Evolutionary conservation across 2,888 invertebrate genomes (phyloP).

Genomic region (Auanema sp.): DNA sequence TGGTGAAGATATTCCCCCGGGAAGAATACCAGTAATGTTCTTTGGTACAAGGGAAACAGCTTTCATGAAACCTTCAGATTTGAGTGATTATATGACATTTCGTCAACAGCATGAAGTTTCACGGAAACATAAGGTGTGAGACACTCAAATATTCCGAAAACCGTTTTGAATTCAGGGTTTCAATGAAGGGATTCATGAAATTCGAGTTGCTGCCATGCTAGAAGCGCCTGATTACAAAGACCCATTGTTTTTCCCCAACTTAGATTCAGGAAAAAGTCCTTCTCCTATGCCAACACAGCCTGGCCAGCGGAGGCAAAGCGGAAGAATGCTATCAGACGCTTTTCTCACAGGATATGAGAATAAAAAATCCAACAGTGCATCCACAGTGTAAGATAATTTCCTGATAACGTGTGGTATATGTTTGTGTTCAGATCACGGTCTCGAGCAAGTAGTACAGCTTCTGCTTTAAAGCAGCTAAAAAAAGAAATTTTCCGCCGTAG

Average conservation of each 20-base stretch:
- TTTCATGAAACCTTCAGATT: conserved; percentile 51
- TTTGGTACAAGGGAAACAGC: conserved; percentile 61
- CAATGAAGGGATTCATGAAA: conserved; percentile 52
- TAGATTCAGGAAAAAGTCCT: background rate
- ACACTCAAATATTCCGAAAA: too few relatives aligned
- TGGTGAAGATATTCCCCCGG: conserved; percentile 36
- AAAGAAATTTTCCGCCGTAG: conserved; percentile 14
- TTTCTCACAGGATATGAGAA: conserved; percentile 5
- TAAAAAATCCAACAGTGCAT: conserved; percentile 28
- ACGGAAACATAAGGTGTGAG: conserved; percentile 45
- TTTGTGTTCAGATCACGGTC: conserved; percentile 32
- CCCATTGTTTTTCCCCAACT: conserved; percentile 6
- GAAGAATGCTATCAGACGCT: conserved; percentile 6
- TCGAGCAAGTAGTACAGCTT: conserved; percentile 37
- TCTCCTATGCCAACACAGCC: background rate
- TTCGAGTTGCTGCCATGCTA: conserved; percentile 46
- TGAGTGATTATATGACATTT: conserved; percentile 42
- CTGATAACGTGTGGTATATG: background rate
- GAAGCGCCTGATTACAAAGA: conserved; percentile 24
- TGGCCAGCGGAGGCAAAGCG: background rate
- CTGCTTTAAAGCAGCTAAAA: conserved; percentile 26
- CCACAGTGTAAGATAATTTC: conserved; percentile 24
- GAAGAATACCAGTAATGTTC: conserved; percentile 51
- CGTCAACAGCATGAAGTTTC: conserved; percentile 41
- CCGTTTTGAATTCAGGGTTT: conserved; percentile 39